These are phyloP conservation scores for Ctenomys sociabilis DNA, from an alignment of 2,113 vertebrate species.

Conservation along the genomic window DNA sequence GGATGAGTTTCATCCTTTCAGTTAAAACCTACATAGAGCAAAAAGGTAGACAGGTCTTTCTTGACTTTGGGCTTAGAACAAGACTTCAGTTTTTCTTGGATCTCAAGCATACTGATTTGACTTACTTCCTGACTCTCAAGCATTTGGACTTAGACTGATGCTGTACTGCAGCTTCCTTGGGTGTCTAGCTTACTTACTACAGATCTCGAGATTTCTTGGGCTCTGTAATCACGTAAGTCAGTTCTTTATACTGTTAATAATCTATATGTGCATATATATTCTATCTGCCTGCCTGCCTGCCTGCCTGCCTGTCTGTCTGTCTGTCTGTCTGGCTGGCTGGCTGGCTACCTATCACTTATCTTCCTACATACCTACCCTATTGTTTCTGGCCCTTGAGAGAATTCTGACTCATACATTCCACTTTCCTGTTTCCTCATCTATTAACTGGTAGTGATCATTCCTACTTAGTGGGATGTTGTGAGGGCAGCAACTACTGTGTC, in stretches of 20 bases:
- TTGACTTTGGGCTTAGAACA: neutral
- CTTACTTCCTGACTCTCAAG: neutral
- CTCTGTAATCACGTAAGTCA: neutral
- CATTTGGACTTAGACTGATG: neutral
- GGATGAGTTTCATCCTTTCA: neutral
- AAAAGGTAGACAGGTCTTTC: neutral
- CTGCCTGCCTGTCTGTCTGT: neutral
- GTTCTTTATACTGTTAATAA: neutral
- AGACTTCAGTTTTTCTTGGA: neutral
- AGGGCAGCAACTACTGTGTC: neutral
- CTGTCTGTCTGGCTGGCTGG: neutral
- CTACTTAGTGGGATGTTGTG: neutral
- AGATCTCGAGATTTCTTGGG: neutral
- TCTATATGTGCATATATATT: neutral
- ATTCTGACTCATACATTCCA: neutral
- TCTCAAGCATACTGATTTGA: neutral
- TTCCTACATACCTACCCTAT: neutral
- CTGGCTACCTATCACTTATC: too few species aligned
- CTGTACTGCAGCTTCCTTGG: neutral
- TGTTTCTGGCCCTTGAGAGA: neutral
- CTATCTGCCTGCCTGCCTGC: too few species aligned
- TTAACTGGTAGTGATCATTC: neutral
- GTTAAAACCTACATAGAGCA: neutral
- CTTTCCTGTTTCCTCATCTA: neutral
- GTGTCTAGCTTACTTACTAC: neutral